Percentiles rank a stretch among this genome's conserved stretches.
Evolutionary conservation across 2,888 invertebrate species (phyloP).

Genomic region (Drosophila rubida): DNA sequence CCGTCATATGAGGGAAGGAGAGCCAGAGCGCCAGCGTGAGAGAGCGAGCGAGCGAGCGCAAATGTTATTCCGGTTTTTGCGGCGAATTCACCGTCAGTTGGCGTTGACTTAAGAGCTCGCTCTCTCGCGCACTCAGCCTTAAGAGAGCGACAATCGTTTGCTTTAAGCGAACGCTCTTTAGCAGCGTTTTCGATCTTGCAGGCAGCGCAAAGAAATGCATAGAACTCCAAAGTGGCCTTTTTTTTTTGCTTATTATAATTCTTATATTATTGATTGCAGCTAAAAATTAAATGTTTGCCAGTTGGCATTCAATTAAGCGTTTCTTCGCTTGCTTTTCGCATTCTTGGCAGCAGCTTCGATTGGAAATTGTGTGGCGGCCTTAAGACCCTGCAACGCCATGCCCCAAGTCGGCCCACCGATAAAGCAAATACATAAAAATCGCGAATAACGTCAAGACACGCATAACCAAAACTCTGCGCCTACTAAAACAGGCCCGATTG

Average conservation of each 20-base stretch:
- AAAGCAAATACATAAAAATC: conserved; percentile 54
- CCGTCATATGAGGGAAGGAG: conserved; percentile 8
- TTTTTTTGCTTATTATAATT: not conserved
- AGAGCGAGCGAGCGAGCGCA: conserved; percentile 32
- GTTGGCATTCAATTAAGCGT: not conserved
- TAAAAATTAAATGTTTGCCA: not conserved
- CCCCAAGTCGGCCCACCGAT: conserved; percentile 9
- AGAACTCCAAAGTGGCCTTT: too few species aligned
- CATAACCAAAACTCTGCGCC: conserved; percentile 43
- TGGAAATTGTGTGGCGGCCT: not conserved
- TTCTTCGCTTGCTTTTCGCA: conserved; percentile 6
- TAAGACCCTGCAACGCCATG: not conserved
- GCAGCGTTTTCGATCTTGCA: conserved; percentile 9
- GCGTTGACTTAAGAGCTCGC: conserved; percentile 4
- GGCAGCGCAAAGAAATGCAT: too few species aligned
- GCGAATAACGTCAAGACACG: conserved; percentile 54
- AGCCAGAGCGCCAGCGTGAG: conserved; percentile 13
- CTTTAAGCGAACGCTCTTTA: conserved; percentile 3
- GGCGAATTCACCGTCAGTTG: conserved; percentile 63
- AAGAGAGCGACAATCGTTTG: conserved; percentile 31
- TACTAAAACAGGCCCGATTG: conserved; percentile 29
- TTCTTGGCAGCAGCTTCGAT: not conserved
- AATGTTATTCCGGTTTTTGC: conserved; percentile 58
- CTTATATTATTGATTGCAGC: not conserved
- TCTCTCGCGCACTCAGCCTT: not conserved